phyloP scores from a whole-genome alignment of 2,113 vertebrate genomes.

The Procavia capensis region DNA sequence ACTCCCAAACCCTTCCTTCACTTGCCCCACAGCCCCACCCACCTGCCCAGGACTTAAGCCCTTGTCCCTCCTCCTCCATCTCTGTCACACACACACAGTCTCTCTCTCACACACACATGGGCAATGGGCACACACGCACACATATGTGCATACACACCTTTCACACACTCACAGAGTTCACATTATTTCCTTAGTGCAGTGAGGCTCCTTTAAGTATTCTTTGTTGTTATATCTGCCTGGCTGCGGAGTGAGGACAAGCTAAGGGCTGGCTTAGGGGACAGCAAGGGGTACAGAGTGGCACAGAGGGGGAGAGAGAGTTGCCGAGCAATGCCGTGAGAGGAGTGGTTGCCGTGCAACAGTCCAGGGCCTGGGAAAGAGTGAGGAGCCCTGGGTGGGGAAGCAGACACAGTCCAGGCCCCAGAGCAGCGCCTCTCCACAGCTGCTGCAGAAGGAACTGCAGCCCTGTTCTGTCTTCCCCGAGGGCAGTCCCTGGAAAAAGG shows the following conservation, averaged over 20 bases:
- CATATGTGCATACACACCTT: background rate
- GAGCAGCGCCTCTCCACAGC: conserved; percentile 6
- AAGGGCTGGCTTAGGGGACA: background rate
- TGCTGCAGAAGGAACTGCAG: background rate
- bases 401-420: conserved; percentile 19
- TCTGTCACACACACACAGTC: background rate
- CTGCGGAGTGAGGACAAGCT: conserved; percentile 54
- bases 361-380: background rate
- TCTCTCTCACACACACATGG: background rate
- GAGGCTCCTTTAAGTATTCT: conserved; percentile 75
- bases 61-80: background rate
- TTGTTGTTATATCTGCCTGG: conserved; percentile 74
- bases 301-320: conserved; percentile 32
- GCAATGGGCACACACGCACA: background rate
- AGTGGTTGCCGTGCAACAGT: conserved; percentile 66
- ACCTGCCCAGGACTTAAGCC: background rate
- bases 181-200: conserved; percentile 61
- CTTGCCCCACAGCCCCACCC: background rate
- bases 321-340: conserved; percentile 50
- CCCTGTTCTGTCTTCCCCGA: background rate
- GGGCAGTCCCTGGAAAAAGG: background rate
- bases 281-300: background rate
- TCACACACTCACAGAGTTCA: conserved; percentile 46
- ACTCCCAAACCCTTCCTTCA: background rate
- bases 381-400: background rate